phyloP scores from a whole-genome alignment of 2,113 vertebrate species.

The Paramormyrops kingsleyae region DNA sequence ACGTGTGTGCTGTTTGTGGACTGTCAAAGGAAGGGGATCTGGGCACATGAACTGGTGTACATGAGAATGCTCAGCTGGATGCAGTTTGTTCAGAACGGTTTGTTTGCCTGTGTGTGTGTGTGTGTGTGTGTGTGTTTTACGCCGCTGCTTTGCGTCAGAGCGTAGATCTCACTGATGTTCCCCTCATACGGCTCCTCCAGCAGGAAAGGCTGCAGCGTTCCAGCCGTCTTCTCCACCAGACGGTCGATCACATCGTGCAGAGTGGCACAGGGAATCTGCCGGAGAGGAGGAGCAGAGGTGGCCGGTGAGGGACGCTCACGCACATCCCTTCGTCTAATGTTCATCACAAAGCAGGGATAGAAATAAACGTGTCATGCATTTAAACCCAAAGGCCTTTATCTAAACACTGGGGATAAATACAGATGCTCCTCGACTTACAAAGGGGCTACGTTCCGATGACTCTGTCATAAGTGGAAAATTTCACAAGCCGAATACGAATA shows the following conservation, averaged over 20 bases:
- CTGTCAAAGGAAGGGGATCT: background rate
- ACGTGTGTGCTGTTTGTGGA: background rate
- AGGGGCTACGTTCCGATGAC: background rate
- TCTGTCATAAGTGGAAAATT: background rate
- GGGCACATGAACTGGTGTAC: background rate
- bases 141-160: background rate
- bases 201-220: constrained; percentile 69
- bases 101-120: background rate
- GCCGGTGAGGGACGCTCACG: background rate
- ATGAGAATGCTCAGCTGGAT: background rate
- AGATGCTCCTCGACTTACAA: background rate
- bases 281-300: background rate
- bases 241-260: constrained; percentile 72
- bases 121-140: background rate
- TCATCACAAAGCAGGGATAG: background rate
- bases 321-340: background rate
- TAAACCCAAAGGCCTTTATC: background rate
- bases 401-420: background rate
- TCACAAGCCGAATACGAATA: background rate
- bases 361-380: background rate
- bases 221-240: constrained; percentile 67
- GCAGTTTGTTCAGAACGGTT: background rate
- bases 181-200: constrained; percentile 75
- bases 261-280: constrained; percentile 69
- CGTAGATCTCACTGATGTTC: constrained; percentile 63